Conservation (phyloP, 2,113 vertebrate species). For the Saguinus midas region DNA sequence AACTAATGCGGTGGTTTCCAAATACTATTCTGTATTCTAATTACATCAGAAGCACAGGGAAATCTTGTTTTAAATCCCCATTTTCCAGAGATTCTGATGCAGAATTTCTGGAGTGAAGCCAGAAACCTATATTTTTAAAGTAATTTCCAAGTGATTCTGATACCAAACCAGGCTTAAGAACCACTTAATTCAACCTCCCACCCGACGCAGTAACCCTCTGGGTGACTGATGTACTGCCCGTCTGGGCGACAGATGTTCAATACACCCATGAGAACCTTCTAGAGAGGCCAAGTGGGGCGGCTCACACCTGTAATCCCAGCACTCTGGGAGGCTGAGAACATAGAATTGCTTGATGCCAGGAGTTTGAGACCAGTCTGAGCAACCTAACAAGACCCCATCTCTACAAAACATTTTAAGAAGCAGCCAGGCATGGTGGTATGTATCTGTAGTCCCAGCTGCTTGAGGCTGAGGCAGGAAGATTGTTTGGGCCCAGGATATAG, state of each 20-base stretch:
- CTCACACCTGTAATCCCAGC: too few species aligned
- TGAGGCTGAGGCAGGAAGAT: too few species aligned
- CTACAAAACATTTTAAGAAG: too few species aligned
- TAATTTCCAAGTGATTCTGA: background rate
- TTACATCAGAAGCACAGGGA: background rate
- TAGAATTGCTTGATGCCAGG: too few species aligned
- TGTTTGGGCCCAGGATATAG: too few species aligned
- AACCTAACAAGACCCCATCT: too few species aligned
- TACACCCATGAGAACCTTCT: background rate
- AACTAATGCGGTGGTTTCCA: slow-evolving; percentile 22
- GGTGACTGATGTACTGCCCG: background rate
- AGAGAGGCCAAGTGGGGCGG: background rate
- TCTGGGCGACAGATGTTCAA: background rate
- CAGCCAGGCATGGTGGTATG: too few species aligned
- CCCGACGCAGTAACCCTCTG: background rate
- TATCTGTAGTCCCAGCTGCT: too few species aligned
- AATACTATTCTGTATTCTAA: background rate
- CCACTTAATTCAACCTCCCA: background rate
- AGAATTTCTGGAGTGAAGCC: background rate
- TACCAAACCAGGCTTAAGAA: background rate
- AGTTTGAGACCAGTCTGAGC: too few species aligned
- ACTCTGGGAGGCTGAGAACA: too few species aligned
- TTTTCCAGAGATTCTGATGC: background rate
- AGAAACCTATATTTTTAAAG: background rate
- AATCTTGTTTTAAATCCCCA: background rate